Evolutionary conservation across 2,797 vertebrate genomes (phyloP), one percentile per base, ranked within the genome.

Genomic region (Tympanoctomys barrerae): DNA sequence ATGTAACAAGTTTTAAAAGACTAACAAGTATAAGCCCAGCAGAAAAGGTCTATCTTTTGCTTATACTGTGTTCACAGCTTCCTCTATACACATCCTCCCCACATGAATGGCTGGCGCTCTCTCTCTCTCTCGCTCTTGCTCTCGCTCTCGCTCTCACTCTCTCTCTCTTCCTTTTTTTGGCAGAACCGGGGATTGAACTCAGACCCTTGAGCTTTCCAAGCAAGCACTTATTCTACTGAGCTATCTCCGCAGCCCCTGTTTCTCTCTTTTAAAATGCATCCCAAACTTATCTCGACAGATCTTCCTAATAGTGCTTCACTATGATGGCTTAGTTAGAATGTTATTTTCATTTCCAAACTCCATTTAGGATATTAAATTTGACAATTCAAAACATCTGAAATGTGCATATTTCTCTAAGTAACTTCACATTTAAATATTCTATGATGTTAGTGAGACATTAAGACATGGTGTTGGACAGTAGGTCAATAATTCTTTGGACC

Each of bases 331-430:
- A 12, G 62, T 78, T 71, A 64, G 9, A 71, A 54, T 87, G 11
- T 39, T 22, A 81, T 26, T 12, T 84, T 90, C 39, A 59, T 73
- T 77, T 83, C 54, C 73, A 16, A 97, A 85, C 82, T 83, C 7
- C n/a, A 59, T 31, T 77, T 54, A 89, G 26, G 42, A 26, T 79
- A 87, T 61, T 89, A 78, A 59, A 73, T 87, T 21, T 54, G 46
- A 87, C 39, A 59, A 66, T 87, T 16, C 39, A 33, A 87, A n/a
- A 89, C 9, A 91, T 79, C 54, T 83, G 68, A 89, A 95, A 86
- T 75, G 39, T 75, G 42, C 24, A 79, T 42, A 91, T 9, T 79
- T 91, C 89, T n/a, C 19, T 66, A 87, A 90, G 33, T 82, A 82
- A 89, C 86, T 91, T 89, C 49, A 85, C 14, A 84, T 42, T 8